Base-by-base conservation (phyloP, 1,140 invertebrate genomes). In the Bombus ignitus region DNA sequence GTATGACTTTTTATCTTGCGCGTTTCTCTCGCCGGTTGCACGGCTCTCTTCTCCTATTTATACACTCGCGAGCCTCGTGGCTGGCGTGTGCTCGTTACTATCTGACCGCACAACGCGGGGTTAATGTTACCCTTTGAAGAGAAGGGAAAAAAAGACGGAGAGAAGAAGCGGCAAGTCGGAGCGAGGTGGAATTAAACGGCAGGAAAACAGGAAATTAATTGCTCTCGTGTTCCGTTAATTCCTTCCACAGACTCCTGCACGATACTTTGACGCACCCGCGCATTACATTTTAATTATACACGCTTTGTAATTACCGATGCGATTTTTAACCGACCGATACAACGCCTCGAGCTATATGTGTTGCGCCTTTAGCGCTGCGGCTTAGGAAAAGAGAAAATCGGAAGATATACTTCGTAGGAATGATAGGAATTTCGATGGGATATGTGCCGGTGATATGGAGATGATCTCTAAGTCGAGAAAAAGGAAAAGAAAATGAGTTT, bases 1-100 rank as follows among this genome's bases (percentile, higher is more conserved):
- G 70, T 39, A 72, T 72, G 77, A 87, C 81, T 84, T 88, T 87
- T 89, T 90, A 86, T 90, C 87, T 89, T 79, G 18, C 47, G 5
- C 47, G 18, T 22, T 53, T 53, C 47, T 53, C 47, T 22, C 18
- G 47, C 47, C 47, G 47, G 47, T 28, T 68, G n/a, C 77, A 74
- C 66, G 59, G n/a, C 47, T 62, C 59, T 72, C 39, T 66, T 35
- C 73, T 59, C 62, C 77, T 89, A 89, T 89, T 88, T 89, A 89
- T 89, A 88, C n/a, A 62, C 77, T 15, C 53, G 39, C 15, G 35
- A n/a, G 62, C 25, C 68, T 70, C 59, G 37, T 62, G 75, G 57
- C 37, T 62, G 75, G 57, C 53, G 42, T n/a, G 76, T n/a, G 78
- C 62, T 82, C 74, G 44, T 86, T 82, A 79, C 53, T 86, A 77